These are phyloP conservation scores for Ctena decussata DNA, from an alignment of 2,888 invertebrate genomes.

Conservation along the genomic window DNA sequence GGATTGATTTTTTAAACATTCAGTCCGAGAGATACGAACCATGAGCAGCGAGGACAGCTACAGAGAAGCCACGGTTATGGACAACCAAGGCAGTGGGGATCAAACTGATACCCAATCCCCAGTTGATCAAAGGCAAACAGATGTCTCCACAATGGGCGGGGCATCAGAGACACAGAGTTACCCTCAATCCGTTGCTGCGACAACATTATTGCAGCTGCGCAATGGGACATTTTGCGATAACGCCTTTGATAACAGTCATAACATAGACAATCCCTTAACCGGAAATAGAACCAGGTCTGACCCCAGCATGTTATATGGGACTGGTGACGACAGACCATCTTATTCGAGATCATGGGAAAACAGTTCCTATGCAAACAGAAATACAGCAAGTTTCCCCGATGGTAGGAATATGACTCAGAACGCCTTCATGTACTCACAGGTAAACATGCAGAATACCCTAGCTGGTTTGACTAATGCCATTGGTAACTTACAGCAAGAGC, in stretches of 20 bases:
- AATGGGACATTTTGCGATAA: neutral
- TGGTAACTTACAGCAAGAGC: neutral
- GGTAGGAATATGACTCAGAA: neutral
- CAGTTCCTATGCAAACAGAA: neutral
- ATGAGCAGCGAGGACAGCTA: neutral
- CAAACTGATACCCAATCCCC: neutral
- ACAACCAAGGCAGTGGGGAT: neutral
- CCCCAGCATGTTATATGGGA: no score
- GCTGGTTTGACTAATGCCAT: neutral
- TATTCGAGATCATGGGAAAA: neutral
- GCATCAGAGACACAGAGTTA: neutral
- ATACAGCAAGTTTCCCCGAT: neutral
- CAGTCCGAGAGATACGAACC: neutral
- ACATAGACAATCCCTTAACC: neutral
- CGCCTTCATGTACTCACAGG: neutral
- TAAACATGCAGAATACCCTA: neutral
- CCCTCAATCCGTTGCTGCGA: neutral
- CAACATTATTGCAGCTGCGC: neutral
- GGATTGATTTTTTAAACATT: neutral
- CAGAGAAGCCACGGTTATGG: neutral
- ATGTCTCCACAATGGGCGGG: neutral
- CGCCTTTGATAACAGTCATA: neutral
- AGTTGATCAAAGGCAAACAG: neutral
- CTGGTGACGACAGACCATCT: no score
- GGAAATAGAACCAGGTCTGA: no score